Evolutionary conservation across 1,140 invertebrate species (phyloP).

Genomic region (Caerostris extrusa): DNA sequence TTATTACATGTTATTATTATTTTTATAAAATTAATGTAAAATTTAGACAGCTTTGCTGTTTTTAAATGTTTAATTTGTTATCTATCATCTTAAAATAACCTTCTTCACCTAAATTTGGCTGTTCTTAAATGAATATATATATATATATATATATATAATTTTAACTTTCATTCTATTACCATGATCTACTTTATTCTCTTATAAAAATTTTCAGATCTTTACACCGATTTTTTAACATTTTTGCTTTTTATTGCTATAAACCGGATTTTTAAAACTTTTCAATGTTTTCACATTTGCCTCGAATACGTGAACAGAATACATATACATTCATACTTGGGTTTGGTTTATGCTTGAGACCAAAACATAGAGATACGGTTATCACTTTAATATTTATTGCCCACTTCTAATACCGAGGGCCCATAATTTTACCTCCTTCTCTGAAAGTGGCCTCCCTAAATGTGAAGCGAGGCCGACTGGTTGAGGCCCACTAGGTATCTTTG

Average conservation of each 20-base stretch:
- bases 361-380: neutral
- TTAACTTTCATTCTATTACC: too few species aligned
- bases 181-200: too few species aligned
- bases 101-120: too few species aligned
- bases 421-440: neutral
- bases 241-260: neutral
- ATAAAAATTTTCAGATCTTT: too few species aligned
- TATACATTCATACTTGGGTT: neutral
- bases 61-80: too few species aligned
- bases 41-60: too few species aligned
- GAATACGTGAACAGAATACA: neutral
- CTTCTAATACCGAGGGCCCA: neutral
- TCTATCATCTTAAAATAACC: too few species aligned
- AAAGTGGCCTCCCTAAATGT: neutral
- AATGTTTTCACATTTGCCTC: neutral
- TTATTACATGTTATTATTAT: too few species aligned
- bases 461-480: conserved; percentile 30
- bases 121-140: too few species aligned
- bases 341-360: neutral
- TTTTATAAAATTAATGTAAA: too few species aligned
- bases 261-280: neutral
- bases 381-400: neutral
- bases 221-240: neutral
- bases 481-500: neutral
- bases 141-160: too few species aligned